These are phyloP conservation scores for Carassius carassius DNA, from an alignment of 2,113 vertebrate species.

Conservation along the genomic window DNA sequence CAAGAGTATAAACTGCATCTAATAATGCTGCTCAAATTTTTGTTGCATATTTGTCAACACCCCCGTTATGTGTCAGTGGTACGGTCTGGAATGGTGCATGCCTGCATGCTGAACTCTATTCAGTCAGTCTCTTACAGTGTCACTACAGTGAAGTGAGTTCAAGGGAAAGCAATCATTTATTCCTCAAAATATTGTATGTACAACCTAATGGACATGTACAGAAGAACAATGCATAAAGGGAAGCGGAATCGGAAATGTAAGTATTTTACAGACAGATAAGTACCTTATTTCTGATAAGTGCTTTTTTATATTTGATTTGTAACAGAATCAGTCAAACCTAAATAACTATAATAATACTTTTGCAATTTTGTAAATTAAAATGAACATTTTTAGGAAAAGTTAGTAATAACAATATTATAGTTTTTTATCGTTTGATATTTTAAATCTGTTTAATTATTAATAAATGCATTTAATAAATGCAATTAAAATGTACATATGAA, in stretches of 20 bases:
- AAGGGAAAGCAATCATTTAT: slow-evolving; percentile 6
- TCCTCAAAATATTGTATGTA: slow-evolving; percentile 5
- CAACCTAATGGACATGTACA: slow-evolving; percentile 34
- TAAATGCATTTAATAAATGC: not conserved
- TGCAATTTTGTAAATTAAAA: not conserved
- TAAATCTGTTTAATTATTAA: not conserved
- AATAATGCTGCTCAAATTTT: not conserved
- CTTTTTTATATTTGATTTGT: not conserved
- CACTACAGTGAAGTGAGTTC: slow-evolving; percentile 10
- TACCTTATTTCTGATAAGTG: not conserved
- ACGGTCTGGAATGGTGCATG: slow-evolving; percentile 37
- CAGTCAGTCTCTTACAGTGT: slow-evolving; percentile 37
- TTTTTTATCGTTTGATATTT: not conserved
- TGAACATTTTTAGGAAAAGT: no score
- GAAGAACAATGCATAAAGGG: slow-evolving; percentile 87
- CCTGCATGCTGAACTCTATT: slow-evolving; percentile 19
- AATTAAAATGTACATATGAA: not conserved
- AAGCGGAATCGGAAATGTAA: slow-evolving; percentile 95
- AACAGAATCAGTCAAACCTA: not conserved
- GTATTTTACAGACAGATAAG: slow-evolving; percentile 66
- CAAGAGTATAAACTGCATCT: not conserved
- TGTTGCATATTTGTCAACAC: slow-evolving; percentile 17
- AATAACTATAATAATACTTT: not conserved
- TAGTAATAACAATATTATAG: not conserved
- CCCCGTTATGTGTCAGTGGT: slow-evolving; percentile 34